A percentile compares a stretch with the other conserved stretches of the same genome.
Evolutionary conservation across 2,797 vertebrate species (phyloP).

Genomic region (Ammospiza maritima): DNA sequence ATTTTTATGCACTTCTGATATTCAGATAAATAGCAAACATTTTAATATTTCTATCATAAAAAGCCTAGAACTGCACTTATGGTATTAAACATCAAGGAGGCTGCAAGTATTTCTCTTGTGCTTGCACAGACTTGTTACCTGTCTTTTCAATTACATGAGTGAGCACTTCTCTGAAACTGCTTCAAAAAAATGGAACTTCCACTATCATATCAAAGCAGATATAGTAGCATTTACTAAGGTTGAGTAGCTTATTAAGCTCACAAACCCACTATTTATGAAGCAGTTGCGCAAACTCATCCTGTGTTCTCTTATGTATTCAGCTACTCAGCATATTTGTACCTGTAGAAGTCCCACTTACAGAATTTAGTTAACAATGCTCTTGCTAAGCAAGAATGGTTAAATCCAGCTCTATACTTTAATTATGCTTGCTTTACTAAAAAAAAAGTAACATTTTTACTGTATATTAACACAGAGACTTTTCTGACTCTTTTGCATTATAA

Average conservation of each 20-base stretch:
- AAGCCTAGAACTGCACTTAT: not conserved
- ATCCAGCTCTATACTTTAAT: not conserved
- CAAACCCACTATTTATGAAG: not conserved
- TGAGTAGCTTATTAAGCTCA: not conserved
- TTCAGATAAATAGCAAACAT: not conserved
- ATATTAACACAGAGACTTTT: not conserved
- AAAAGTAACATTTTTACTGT: not conserved
- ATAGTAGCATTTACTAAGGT: accelerated
- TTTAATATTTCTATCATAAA: not conserved
- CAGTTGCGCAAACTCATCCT: not conserved
- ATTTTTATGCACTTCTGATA: not conserved
- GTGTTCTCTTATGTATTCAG: not conserved
- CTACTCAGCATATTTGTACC: not conserved
- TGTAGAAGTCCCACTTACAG: not conserved
- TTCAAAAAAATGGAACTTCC: not conserved
- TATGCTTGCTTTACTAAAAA: not conserved
- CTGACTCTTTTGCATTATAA: not conserved
- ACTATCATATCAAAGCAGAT: not conserved
- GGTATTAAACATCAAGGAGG: not conserved
- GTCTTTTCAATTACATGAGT: not conserved
- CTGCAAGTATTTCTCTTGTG: not conserved
- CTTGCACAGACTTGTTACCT: not conserved
- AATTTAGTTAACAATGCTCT: not conserved
- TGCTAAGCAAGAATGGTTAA: not conserved
- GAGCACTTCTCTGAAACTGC: not conserved